Conservation (phyloP, 53 echinoderm and acorn worm species). For the Temnopleurus reevesii region DNA sequence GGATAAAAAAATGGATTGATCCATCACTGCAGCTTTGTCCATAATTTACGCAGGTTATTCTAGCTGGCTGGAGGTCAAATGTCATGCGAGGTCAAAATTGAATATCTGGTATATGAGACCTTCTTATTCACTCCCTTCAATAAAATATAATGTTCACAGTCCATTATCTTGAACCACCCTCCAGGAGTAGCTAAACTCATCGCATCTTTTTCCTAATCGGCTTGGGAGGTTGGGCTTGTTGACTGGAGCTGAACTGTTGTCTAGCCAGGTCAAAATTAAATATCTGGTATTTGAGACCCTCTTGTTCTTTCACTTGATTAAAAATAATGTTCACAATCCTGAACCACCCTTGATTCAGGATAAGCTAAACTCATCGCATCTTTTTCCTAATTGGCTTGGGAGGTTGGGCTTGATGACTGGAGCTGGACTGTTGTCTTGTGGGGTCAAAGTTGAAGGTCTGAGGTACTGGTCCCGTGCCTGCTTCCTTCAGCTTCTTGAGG, state of each 20-base stretch:
- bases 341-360: background rate
- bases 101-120: too few species aligned
- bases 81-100: too few species aligned
- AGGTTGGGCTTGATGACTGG: constrained; percentile 64
- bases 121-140: too few species aligned
- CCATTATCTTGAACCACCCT: background rate
- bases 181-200: constrained; percentile 13
- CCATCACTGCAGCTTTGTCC: too few species aligned
- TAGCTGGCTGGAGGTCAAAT: too few species aligned
- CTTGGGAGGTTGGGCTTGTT: constrained; percentile 65
- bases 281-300: constrained; percentile 91
- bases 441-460: constrained; percentile 93
- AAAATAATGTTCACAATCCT: too few species aligned
- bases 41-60: too few species aligned
- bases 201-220: constrained; percentile 67
- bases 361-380: constrained; percentile 54
- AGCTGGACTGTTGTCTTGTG: constrained; percentile 68
- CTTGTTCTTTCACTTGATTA: too few species aligned
- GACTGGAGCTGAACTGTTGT: constrained; percentile 63
- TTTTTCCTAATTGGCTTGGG: constrained; percentile 66
- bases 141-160: background rate
- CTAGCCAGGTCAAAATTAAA: constrained; percentile 86
- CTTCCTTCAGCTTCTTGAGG: constrained; percentile 73
- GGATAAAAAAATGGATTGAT: too few species aligned
- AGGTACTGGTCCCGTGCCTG: constrained; percentile 94